Conservation (phyloP, 2,113 vertebrate species). For the Triplophysa tibetana region DNA sequence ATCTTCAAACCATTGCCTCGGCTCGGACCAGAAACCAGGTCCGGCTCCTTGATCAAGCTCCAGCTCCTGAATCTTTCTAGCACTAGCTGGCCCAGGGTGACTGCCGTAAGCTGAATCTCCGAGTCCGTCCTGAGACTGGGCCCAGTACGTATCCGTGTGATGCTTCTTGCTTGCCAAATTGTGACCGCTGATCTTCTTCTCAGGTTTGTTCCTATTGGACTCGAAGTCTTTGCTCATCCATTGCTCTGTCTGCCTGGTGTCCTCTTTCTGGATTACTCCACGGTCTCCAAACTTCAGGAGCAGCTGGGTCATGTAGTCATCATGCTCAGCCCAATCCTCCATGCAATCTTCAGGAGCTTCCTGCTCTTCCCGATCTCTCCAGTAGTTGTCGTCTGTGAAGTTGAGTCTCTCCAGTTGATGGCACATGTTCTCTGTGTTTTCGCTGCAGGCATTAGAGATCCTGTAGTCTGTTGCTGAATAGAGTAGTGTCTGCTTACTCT, state of each 20-base stretch:
- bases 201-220: slow-evolving; percentile 71
- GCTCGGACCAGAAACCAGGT: slow-evolving; percentile 79
- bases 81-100: slow-evolving; percentile 92
- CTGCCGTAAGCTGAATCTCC: slow-evolving; percentile 95
- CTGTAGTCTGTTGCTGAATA: slow-evolving; percentile 78
- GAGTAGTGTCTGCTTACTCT: slow-evolving; percentile 87
- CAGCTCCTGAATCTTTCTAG: slow-evolving; percentile 88
- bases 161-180: slow-evolving; percentile 88
- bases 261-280: slow-evolving; percentile 83
- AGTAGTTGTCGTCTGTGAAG: slow-evolving; percentile 83
- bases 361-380: slow-evolving; percentile 85
- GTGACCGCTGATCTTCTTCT: slow-evolving; percentile 73
- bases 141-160: slow-evolving; percentile 91
- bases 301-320: slow-evolving; percentile 97
- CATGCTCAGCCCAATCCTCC: slow-evolving; percentile 96
- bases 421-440: slow-evolving; percentile 82
- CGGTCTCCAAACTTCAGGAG: slow-evolving; percentile 92
- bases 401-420: slow-evolving; percentile 82
- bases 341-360: slow-evolving; percentile 82
- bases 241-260: slow-evolving; percentile 75
- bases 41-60: slow-evolving; percentile 84
- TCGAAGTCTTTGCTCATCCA: slow-evolving; percentile 80
- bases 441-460: slow-evolving; percentile 74
- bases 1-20: slow-evolving; percentile 85
- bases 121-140: slow-evolving; percentile 92